Conservation (phyloP, 2,888 invertebrate genomes). For the Lypha dubia region DNA sequence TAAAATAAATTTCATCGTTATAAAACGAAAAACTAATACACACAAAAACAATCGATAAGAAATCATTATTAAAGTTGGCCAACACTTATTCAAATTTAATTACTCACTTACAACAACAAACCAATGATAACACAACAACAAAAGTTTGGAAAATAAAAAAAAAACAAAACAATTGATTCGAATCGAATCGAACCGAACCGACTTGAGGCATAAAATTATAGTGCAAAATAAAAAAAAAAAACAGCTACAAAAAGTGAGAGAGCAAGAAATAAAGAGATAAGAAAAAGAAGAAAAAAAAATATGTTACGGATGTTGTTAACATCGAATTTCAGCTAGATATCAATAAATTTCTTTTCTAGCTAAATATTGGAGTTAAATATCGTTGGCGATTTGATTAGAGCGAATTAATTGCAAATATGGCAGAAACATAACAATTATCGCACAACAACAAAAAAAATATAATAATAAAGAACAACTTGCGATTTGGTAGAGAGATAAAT, state of each 20-base stretch:
- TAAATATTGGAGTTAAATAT: constrained; percentile 29
- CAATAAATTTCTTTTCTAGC: constrained; percentile 67
- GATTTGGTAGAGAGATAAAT: constrained; percentile 44
- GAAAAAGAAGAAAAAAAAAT: constrained; percentile 58
- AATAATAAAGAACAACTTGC: constrained; percentile 15
- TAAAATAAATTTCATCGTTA: constrained; percentile 56
- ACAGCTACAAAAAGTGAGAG: constrained; percentile 20
- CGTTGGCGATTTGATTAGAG: background rate
- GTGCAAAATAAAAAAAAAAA: too few species aligned
- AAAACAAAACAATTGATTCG: constrained; percentile 16
- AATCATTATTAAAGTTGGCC: constrained; percentile 65
- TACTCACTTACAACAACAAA: constrained; percentile 39
- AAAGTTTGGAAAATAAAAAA: background rate
- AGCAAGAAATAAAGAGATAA: background rate
- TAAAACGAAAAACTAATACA: too few species aligned
- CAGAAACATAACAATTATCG: constrained; percentile 63
- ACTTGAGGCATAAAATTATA: constrained; percentile 41
- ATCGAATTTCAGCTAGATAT: constrained; percentile 58
- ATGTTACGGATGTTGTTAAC: constrained; percentile 72
- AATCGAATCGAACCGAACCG: constrained; percentile 53
- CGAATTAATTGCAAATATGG: constrained; percentile 42
- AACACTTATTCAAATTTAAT: constrained; percentile 65
- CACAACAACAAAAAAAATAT: too few species aligned
- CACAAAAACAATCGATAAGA: constrained; percentile 10
- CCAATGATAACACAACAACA: constrained; percentile 34